Percentiles rank a stretch among this genome's conserved stretches.
phyloP scores from a whole-genome alignment of 2,797 vertebrate genomes.

The Distichodus sexfasciatus region DNA sequence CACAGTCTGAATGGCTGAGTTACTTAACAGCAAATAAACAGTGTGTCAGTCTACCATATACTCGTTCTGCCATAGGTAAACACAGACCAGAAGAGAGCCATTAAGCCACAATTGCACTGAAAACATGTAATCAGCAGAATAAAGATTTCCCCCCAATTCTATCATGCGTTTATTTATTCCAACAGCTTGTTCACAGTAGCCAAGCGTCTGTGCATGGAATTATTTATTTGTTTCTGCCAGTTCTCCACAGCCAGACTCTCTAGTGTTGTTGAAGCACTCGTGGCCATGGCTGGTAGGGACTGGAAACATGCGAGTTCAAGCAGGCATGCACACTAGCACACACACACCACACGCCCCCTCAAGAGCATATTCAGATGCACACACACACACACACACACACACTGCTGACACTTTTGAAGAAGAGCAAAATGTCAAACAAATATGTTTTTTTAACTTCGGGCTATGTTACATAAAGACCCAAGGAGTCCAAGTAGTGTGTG shows the following conservation, averaged over 20 bases:
- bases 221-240: conserved; percentile 70
- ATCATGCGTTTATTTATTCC: conserved; percentile 65
- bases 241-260: conserved; percentile 43
- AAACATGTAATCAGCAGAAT: conserved; percentile 53
- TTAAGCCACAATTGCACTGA: conserved; percentile 56
- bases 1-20: conserved; percentile 33
- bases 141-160: conserved; percentile 47
- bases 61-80: conserved; percentile 62
- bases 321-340: not conserved
- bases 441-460: not conserved
- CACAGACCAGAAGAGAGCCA: conserved; percentile 55
- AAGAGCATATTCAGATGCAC: not conserved
- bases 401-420: not conserved
- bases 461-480: conserved; percentile 7
- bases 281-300: conserved; percentile 11
- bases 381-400: not conserved
- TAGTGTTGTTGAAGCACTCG: conserved; percentile 4
- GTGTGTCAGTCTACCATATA: conserved; percentile 51
- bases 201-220: conserved; percentile 64
- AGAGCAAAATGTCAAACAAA: conserved; percentile 11
- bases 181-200: conserved; percentile 57
- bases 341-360: not conserved
- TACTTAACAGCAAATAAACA: conserved; percentile 59
- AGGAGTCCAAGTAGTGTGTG: not conserved
- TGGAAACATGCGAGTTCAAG: conserved; percentile 14